A percentile compares a stretch with the other conserved stretches of the same genome.
Evolutionary conservation across 2,797 vertebrate genomes (phyloP).

Genomic region (Orestias chungarensis): DNA sequence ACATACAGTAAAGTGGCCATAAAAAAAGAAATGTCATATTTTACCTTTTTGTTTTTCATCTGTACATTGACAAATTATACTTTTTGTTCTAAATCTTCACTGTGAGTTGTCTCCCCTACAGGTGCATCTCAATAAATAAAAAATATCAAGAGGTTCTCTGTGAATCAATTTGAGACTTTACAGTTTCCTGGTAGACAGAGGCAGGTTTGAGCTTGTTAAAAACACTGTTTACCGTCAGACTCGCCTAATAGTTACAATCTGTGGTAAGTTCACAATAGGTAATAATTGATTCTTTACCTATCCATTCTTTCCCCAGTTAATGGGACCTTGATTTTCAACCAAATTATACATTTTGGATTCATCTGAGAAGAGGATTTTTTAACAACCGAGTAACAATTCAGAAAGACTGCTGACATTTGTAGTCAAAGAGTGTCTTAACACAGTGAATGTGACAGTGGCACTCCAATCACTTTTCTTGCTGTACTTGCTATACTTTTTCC

Average conservation of each 20-base stretch:
- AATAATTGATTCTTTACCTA: neutral
- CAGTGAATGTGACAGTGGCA: neutral
- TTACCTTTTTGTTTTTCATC: conserved; percentile 36
- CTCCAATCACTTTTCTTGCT: too few species aligned
- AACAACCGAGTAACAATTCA: neutral
- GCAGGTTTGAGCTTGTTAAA: too few species aligned
- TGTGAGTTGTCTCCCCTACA: neutral
- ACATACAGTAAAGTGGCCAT: conserved; percentile 64
- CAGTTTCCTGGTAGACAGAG: too few species aligned
- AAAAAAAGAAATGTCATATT: conserved; percentile 66
- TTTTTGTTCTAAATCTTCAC: neutral
- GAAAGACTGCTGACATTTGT: neutral
- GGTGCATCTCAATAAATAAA: conserved; percentile 9
- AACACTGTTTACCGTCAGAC: too few species aligned
- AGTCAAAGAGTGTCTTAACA: neutral
- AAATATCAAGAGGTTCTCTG: neutral
- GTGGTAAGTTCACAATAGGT: too few species aligned
- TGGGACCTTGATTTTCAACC: neutral
- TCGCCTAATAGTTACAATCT: too few species aligned
- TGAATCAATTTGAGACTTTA: neutral
- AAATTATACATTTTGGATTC: neutral
- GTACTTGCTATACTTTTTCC: neutral
- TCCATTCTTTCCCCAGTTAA: neutral
- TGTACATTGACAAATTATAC: conserved; percentile 7
- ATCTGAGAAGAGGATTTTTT: neutral